These are phyloP conservation scores for Phycodurus eques DNA, from an alignment of 2,113 vertebrate genomes.

Conservation along the genomic window DNA sequence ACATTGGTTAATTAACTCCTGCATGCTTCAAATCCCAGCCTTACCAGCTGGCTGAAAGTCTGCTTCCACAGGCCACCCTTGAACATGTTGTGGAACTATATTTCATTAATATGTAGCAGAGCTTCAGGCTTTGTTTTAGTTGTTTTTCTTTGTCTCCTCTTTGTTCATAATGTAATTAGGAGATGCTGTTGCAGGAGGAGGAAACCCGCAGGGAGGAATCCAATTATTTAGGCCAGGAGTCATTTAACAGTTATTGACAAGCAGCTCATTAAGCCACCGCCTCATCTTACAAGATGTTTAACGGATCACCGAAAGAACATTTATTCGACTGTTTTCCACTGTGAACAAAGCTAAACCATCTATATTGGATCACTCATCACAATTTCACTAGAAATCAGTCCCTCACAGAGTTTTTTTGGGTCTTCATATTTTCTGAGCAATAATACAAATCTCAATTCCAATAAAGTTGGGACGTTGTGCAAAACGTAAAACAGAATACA, in stretches of 20 bases:
- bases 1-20: slow-evolving; percentile 25
- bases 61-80: not conserved
- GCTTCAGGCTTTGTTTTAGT: slow-evolving; percentile 28
- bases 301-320: not conserved
- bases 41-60: slow-evolving; percentile 15
- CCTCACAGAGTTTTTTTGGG: too few species aligned
- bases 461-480: too few species aligned
- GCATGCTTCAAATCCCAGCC: slow-evolving; percentile 2
- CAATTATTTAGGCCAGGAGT: slow-evolving; percentile 46
- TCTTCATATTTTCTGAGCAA: too few species aligned
- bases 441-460: too few species aligned
- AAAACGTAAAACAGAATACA: too few species aligned
- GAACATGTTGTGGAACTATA: not conserved
- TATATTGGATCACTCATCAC: not conserved
- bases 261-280: not conserved
- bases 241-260: slow-evolving; percentile 42
- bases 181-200: slow-evolving; percentile 21
- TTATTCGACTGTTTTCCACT: not conserved
- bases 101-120: slow-evolving; percentile 22
- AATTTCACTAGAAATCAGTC: not conserved
- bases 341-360: not conserved
- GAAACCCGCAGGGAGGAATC: slow-evolving; percentile 46
- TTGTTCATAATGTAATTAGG: slow-evolving; percentile 44
- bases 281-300: slow-evolving; percentile 17
- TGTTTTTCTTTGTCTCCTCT: slow-evolving; percentile 37